A percentile compares a stretch with the other conserved stretches of the same genome.
phyloP scores from a whole-genome alignment of 2,888 invertebrate genomes.

The Phlogophora meticulosa region DNA sequence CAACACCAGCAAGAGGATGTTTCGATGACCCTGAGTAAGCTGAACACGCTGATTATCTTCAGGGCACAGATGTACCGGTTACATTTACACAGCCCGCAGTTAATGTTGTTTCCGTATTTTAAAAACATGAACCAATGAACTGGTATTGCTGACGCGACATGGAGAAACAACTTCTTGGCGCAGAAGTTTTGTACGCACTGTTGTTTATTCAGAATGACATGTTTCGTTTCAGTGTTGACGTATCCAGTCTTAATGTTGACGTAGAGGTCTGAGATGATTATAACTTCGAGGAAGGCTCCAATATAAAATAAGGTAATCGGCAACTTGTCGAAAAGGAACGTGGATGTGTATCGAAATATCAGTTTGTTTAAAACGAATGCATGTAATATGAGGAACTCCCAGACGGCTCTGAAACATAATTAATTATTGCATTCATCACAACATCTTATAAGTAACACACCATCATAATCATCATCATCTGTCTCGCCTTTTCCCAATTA shows the following conservation, averaged over 20 bases:
- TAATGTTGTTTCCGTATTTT: slow-evolving; percentile 47
- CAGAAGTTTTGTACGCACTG: slow-evolving; percentile 63
- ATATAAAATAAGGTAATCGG: slow-evolving; percentile 1
- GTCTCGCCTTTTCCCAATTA: too few species aligned
- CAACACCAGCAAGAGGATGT: slow-evolving; percentile 57
- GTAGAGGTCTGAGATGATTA: slow-evolving; percentile 27
- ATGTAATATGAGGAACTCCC: slow-evolving; percentile 36
- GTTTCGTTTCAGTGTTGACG: slow-evolving; percentile 9
- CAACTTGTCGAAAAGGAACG: slow-evolving; percentile 30
- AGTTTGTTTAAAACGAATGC: slow-evolving; percentile 27
- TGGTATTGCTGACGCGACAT: slow-evolving; percentile 63
- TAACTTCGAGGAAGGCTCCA: slow-evolving; percentile 23
- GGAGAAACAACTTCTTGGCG: slow-evolving; percentile 68
- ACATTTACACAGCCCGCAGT: slow-evolving; percentile 34
- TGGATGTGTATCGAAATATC: slow-evolving; percentile 26
- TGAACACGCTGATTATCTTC: slow-evolving; percentile 58
- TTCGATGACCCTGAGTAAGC: slow-evolving; percentile 64
- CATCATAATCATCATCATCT: not conserved
- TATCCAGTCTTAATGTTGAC: slow-evolving; percentile 39
- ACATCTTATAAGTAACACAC: not conserved
- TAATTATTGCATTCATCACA: too few species aligned
- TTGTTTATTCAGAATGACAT: slow-evolving; percentile 59
- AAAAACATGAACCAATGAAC: slow-evolving; percentile 61
- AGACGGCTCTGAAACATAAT: slow-evolving; percentile 34
- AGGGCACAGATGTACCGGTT: slow-evolving; percentile 23